phyloP scores from a whole-genome alignment of 2,888 invertebrate species.

The Mystacides longicornis region DNA sequence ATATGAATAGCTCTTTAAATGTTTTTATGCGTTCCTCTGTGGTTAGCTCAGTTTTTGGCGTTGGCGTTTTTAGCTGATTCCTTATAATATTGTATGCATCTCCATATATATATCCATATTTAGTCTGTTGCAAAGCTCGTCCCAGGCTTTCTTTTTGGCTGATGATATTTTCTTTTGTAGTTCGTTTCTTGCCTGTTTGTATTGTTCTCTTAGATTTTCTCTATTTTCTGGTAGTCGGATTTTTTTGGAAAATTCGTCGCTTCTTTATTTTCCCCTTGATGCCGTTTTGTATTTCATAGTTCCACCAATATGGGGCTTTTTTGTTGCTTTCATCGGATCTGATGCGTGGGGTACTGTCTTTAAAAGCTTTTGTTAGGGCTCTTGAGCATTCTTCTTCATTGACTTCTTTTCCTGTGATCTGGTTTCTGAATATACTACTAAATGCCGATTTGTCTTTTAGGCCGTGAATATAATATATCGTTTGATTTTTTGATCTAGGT shows the following conservation, averaged over 20 bases:
- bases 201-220: background rate
- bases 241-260: background rate
- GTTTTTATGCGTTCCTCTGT: background rate
- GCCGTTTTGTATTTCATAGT: background rate
- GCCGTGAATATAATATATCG: background rate
- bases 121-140: background rate
- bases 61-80: background rate
- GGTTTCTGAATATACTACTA: background rate
- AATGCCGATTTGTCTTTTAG: background rate
- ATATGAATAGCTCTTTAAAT: background rate
- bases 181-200: background rate
- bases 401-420: background rate
- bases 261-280: background rate
- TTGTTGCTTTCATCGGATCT: background rate
- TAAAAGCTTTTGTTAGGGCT: background rate
- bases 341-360: background rate
- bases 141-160: background rate
- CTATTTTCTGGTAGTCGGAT: background rate
- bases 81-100: background rate
- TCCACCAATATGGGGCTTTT: conserved; percentile 2
- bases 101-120: background rate
- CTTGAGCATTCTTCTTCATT: background rate
- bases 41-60: background rate
- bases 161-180: conserved; percentile 1
- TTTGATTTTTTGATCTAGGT: too few relatives aligned